Percentiles rank a stretch among this genome's conserved stretches.
Evolutionary conservation across 1,140 invertebrate genomes (phyloP).

Genomic region (Thaumetopoea pityocampa): DNA sequence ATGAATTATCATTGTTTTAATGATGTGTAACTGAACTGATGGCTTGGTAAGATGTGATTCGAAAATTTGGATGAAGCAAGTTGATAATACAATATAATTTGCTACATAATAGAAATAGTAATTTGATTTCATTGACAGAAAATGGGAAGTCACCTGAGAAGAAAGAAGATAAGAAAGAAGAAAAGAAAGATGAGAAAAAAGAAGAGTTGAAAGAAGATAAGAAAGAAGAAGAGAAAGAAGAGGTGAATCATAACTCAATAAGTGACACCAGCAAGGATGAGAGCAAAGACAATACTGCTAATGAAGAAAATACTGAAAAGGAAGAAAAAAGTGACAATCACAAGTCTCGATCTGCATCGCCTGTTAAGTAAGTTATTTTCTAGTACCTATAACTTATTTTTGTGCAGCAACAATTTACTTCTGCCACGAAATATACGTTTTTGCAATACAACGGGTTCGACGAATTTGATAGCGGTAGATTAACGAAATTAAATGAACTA

Average conservation of each 20-base stretch:
- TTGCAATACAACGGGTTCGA: too few species aligned
- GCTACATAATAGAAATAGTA: not conserved
- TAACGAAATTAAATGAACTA: too few species aligned
- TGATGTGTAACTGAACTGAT: too few species aligned
- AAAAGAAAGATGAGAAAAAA: slow-evolving; percentile 44
- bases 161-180: slow-evolving; percentile 63
- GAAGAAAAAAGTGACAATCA: too few species aligned
- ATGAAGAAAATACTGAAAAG: slow-evolving; percentile 18
- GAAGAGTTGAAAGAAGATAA: slow-evolving; percentile 32
- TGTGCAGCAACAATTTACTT: too few species aligned
- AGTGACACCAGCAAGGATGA: slow-evolving; percentile 6
- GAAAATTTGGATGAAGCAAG: too few species aligned
- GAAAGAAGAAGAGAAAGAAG: slow-evolving; percentile 26
- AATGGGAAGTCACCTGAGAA: slow-evolving; percentile 71
- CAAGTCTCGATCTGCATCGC: slow-evolving; percentile 59
- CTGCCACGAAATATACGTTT: too few species aligned
- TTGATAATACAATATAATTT: too few species aligned
- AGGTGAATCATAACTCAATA: slow-evolving; percentile 17
- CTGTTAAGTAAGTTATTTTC: slow-evolving; percentile 40
- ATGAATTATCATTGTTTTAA: too few species aligned
- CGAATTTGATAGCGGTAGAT: too few species aligned
- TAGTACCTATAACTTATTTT: too few species aligned
- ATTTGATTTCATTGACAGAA: slow-evolving; percentile 55
- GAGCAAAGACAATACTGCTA: slow-evolving; percentile 2
- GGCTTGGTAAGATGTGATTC: too few species aligned